Base-by-base conservation (phyloP, 2,113 vertebrate species). In the Nesoenas mayeri region DNA sequence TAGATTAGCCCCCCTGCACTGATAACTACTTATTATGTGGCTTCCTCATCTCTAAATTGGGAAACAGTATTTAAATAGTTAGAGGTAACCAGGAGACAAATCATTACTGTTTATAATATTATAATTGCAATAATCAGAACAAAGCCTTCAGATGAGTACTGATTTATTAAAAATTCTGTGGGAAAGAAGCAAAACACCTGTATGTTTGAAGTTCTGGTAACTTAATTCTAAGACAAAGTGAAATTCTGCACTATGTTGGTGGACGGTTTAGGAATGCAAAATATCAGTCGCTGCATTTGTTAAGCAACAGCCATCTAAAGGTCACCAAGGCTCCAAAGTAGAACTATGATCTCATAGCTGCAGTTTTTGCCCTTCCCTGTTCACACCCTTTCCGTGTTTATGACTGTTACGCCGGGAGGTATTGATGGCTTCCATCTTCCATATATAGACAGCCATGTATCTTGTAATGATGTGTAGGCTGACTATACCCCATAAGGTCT, bases 271-370 rank as follows among this genome's bases (percentile, higher is more conserved):
- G 88, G 60, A 88, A 95, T 57, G 69, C 42, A 71, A 66, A 93
- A 3, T 48, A 69, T 29, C n/a, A 62, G 66, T 22, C 18, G 0
- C 38, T 58, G 32, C 66, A 28, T 71, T 82, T 66, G 67, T 93
- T 73, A 96, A 86, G 85, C 79, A 91, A 66, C 26, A 83, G 71
- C 34, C 24, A 80, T 58, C 79, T 85, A 80, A 95, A 97, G 94
- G 88, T 96, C 88, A 95, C 56, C 26, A 12, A 9, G 32, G n/a
- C 72, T 93, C 85, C 53, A 88, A 96, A 95, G 88, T 31, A 79
- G 95, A 79, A 56, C 91, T 64, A 38, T 93, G 94, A 96, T 91
- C 95, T 97, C 95, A 94, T 11, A 54, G 91, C 84, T 96, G 32
- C 48, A 96, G 80, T 65, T 93, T 89, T 77, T 91, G 95, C 91